phyloP scores from a whole-genome alignment of 2,113 vertebrate genomes.

The Heterocephalus glaber region DNA sequence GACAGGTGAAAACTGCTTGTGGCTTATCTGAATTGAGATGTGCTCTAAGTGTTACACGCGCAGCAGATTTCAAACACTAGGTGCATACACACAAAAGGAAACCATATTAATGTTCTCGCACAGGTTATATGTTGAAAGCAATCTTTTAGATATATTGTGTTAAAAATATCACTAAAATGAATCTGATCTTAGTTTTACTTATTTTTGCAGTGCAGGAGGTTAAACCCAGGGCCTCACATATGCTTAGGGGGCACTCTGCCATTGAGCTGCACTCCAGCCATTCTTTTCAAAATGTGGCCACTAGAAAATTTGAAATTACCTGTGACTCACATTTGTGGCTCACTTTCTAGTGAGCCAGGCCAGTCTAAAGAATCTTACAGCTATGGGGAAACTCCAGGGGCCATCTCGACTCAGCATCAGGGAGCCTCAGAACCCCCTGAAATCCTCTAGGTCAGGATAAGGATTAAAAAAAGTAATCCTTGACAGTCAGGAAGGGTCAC shows the following conservation, averaged over 20 bases:
- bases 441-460: background rate
- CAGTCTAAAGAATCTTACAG: background rate
- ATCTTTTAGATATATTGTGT: background rate
- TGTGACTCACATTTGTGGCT: background rate
- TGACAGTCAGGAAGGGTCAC: background rate
- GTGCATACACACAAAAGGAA: background rate
- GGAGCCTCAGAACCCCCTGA: background rate
- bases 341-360: background rate
- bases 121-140: background rate
- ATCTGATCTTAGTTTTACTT: background rate
- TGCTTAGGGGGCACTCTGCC: background rate
- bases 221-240: background rate
- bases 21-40: background rate
- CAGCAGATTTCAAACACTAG: background rate
- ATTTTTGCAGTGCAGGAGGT: background rate
- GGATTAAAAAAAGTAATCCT: background rate
- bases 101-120: background rate
- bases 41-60: background rate
- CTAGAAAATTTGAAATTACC: background rate
- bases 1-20: background rate
- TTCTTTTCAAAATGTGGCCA: background rate
- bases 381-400: background rate
- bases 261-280: too few species aligned
- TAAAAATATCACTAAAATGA: constrained; percentile 8
- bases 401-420: background rate